Evolutionary conservation across 2,888 invertebrate species (phyloP), one percentile per base, ranked within the genome.

Genomic region (Scaptomyza flava): DNA sequence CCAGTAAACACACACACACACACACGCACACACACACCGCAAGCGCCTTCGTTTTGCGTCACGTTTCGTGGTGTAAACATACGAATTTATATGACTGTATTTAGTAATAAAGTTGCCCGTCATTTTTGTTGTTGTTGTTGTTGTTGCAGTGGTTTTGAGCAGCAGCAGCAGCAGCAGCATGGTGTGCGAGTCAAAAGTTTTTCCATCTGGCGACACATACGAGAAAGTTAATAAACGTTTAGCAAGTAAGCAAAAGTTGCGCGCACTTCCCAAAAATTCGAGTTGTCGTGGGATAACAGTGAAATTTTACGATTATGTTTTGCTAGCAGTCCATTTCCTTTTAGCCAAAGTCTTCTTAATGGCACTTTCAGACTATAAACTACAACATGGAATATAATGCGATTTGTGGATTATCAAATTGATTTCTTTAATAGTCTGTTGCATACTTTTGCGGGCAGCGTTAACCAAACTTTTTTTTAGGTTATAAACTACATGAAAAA

Each of bases 221-320:
- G 69, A 41, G 41, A 87, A 84, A 83, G 81, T 83, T 87, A 83
- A 83, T 83, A 84, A 84, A 81, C 82, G 82, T 87, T 83, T 83
- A 81, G 86, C 81, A 62, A 67, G 68, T 77, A 70, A 76, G 58
- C 70, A 64, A 72, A 72, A 74, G 69, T 72, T 64, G 36, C 72
- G 31, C 12, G 5, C 3, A 5, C n/a, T 11, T 0, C n/a, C 1
- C 12, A 12, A 20, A 34, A 63, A 72, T 56, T 52, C 17, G 41
- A 41, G 9, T 71, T 70, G 23, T 56, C 41, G 17, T 5, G 66
- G 59, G 77, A 72, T 79, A 77, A 68, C 63, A 64, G 54, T 66
- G 50, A 69, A 73, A 73, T 73, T 73, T 76, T 61, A 76, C 62
- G 76, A 68, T 73, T 76, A 75, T 75, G 77, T 65, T 75, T 64